phyloP scores from a whole-genome alignment of 2,888 invertebrate genomes.

The Anagyrus pseudococci region DNA sequence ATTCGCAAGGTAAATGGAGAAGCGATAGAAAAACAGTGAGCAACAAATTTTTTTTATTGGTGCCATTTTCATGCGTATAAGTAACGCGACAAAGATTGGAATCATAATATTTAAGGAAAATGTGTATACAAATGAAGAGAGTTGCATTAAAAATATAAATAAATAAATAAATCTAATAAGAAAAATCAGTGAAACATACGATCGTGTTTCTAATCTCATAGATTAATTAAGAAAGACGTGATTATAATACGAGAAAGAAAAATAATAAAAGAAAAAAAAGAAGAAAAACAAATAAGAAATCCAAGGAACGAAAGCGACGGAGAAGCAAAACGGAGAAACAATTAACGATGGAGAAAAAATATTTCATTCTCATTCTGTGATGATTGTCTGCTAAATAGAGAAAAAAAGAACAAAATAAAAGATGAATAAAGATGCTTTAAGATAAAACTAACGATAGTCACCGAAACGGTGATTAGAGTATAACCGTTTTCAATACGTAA shows the following conservation, averaged over 20 bases:
- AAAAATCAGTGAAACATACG: conserved; percentile 40
- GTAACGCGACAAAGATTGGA: conserved; percentile 35
- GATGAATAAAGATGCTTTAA: conserved; percentile 46
- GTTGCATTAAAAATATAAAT: conserved; percentile 40
- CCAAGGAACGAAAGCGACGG: conserved; percentile 14
- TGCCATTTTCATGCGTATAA: conserved; percentile 39
- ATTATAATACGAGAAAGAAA: conserved; percentile 21
- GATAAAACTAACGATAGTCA: conserved; percentile 48
- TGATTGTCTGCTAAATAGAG: conserved; percentile 53
- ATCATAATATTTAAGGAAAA: conserved; percentile 36
- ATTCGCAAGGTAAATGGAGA: no score
- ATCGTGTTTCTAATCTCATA: conserved; percentile 48
- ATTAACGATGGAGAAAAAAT: conserved; percentile 28
- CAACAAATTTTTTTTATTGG: conserved; percentile 37
- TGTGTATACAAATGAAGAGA: conserved; percentile 38
- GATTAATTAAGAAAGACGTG: no score
- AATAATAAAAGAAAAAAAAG: conserved; percentile 17
- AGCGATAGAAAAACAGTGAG: conserved; percentile 2
- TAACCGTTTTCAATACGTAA: conserved; percentile 25
- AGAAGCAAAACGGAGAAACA: conserved; percentile 14
- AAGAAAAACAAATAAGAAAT: conserved; percentile 1
- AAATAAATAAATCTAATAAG: conserved; percentile 40
- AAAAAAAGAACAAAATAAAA: conserved; percentile 20
- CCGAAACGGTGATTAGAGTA: conserved; percentile 28
- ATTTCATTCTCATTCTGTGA: conserved; percentile 60